phyloP scores from a whole-genome alignment of 2,797 vertebrate species.

The Paguma larvata region DNA sequence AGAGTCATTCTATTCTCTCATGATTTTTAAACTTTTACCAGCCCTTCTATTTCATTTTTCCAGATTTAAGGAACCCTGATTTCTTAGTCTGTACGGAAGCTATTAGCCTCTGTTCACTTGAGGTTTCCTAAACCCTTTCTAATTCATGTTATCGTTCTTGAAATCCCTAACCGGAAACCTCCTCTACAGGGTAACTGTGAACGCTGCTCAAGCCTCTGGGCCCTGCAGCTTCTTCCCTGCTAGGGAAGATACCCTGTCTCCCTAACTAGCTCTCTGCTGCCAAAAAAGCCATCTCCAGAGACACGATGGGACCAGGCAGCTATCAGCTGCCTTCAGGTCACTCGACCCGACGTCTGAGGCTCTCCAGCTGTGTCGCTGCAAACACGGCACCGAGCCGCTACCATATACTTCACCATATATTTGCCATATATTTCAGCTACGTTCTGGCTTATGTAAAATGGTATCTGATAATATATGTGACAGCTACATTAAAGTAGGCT shows the following conservation, averaged over 20 bases:
- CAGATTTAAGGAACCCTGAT: conserved; percentile 12
- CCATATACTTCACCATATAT: neutral
- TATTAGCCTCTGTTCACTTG: neutral
- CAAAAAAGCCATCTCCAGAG: neutral
- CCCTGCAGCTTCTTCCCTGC: neutral
- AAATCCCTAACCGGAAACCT: neutral
- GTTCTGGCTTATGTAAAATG: neutral
- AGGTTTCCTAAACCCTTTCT: neutral
- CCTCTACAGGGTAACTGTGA: neutral
- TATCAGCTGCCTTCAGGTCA: neutral
- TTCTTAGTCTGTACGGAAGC: neutral
- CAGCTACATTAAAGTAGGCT: neutral
- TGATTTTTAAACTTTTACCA: conserved; percentile 50
- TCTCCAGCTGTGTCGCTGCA: neutral
- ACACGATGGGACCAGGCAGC: neutral
- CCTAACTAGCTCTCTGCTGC: neutral
- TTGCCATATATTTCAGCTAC: neutral
- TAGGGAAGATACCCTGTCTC: neutral
- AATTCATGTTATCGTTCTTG: conserved; percentile 13
- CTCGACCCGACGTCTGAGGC: neutral
- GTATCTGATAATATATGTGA: neutral
- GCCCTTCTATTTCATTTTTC: neutral
- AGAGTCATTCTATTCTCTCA: neutral
- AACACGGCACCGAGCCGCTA: neutral
- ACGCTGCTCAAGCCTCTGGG: neutral